Conservation (phyloP, 35 echinoderm and acorn worm genomes). For the Heliocidaris erythrogramma region DNA sequence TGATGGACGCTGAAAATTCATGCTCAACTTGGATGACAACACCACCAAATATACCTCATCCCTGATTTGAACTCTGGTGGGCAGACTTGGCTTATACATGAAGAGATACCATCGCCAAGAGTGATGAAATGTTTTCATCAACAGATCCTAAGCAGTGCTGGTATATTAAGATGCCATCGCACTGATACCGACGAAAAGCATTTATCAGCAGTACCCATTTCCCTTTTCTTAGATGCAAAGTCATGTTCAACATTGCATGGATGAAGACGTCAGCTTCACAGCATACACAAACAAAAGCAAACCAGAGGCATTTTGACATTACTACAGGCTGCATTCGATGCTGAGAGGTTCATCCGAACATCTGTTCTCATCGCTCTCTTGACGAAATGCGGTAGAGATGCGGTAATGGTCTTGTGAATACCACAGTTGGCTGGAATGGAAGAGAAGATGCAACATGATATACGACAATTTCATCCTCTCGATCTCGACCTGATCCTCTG, state of each 20-base stretch:
- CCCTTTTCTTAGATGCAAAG: not conserved
- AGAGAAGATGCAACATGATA: conserved; percentile 3
- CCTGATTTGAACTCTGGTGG: not conserved
- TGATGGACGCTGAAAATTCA: not conserved
- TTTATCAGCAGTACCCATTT: not conserved
- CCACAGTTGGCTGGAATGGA: not conserved
- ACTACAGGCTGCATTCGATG: not conserved
- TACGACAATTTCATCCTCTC: not conserved
- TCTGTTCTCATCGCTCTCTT: not conserved
- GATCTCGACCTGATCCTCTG: not conserved
- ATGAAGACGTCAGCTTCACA: not conserved
- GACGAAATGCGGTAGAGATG: not conserved
- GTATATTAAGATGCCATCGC: not conserved
- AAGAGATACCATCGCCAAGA: not conserved
- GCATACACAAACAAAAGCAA: not conserved
- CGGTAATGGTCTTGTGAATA: not conserved
- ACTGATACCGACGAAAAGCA: not conserved
- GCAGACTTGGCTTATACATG: not conserved
- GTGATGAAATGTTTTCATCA: not conserved
- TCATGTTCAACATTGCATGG: not conserved
- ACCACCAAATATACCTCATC: not conserved
- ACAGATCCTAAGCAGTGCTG: not conserved
- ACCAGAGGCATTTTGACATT: not conserved
- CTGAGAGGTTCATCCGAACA: not conserved
- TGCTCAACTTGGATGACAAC: not conserved